A percentile compares a stretch with the other conserved stretches of the same genome.
These are phyloP conservation scores for Mizuhopecten yessoensis DNA, from an alignment of 1,140 invertebrate species.

Conservation along the genomic window DNA sequence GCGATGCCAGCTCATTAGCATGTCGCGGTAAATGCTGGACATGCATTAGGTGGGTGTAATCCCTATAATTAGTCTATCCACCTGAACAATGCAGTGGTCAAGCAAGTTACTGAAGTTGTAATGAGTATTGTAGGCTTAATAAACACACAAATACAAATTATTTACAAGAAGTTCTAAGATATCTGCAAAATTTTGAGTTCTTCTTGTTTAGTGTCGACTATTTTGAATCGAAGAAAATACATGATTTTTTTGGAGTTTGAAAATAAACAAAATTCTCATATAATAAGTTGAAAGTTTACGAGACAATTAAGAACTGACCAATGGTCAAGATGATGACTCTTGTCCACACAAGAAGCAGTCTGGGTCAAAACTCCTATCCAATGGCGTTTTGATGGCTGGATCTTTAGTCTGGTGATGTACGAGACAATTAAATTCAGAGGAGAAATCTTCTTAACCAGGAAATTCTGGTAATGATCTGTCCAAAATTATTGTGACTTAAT, in stretches of 20 bases:
- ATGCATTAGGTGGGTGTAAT: neutral
- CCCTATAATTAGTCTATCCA: slow-evolving; percentile 8
- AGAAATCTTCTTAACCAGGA: neutral
- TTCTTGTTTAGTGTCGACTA: neutral
- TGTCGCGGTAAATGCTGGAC: neutral
- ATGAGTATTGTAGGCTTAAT: too few species aligned
- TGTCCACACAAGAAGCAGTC: neutral
- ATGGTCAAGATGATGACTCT: neutral
- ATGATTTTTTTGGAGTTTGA: too few species aligned
- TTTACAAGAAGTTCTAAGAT: too few species aligned
- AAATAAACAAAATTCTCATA: neutral
- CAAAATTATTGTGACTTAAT: too few species aligned
- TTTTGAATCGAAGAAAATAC: neutral
- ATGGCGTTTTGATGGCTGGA: neutral
- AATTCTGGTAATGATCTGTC: too few species aligned
- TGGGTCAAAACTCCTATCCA: neutral
- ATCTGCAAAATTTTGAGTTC: neutral
- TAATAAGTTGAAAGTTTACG: neutral
- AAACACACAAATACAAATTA: too few species aligned
- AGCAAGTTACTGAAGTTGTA: neutral
- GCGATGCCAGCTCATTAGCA: slow-evolving; percentile 31
- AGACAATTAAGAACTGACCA: neutral
- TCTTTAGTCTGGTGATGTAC: neutral
- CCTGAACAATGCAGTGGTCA: slow-evolving; percentile 15
- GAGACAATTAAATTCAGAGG: neutral